Evolutionary conservation across 2,113 vertebrate species (phyloP).

Genomic region (Polypterus senegalus): DNA sequence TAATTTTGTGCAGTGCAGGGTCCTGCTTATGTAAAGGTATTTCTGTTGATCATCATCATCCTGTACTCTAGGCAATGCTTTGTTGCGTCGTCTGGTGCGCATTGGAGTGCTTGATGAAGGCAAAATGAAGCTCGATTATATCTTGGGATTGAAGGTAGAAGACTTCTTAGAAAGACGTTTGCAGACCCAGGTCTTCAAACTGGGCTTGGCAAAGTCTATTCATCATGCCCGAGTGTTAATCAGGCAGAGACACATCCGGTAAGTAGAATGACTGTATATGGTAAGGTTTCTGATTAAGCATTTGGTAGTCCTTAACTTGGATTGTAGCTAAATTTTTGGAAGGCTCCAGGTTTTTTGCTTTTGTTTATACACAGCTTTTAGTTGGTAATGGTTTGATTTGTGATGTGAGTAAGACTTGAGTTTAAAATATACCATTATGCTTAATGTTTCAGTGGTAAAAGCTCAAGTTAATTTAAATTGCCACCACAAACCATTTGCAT

Average conservation of each 20-base stretch:
- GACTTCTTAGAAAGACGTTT: slow-evolving; percentile 82
- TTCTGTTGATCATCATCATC: neutral
- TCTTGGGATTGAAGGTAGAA: slow-evolving; percentile 81
- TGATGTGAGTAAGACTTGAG: too few species aligned
- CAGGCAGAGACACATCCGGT: slow-evolving; percentile 88
- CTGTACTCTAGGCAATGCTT: slow-evolving; percentile 58
- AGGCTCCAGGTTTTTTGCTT: too few species aligned
- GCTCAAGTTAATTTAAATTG: too few species aligned
- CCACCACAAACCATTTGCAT: too few species aligned
- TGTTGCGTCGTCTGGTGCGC: slow-evolving; percentile 75
- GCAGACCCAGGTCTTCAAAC: slow-evolving; percentile 87
- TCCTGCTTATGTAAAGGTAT: too few species aligned
- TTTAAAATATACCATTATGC: too few species aligned
- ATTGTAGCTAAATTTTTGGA: too few species aligned
- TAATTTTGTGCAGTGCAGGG: neutral
- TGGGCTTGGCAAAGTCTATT: slow-evolving; percentile 81
- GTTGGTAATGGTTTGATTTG: too few species aligned
- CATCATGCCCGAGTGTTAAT: slow-evolving; percentile 84
- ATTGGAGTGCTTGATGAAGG: slow-evolving; percentile 83
- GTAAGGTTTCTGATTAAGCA: neutral
- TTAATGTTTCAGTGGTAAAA: too few species aligned
- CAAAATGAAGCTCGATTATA: slow-evolving; percentile 92
- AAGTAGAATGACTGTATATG: slow-evolving; percentile 17
- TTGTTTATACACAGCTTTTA: too few species aligned
- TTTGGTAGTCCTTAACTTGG: too few species aligned